Base-by-base conservation (phyloP, 1,140 invertebrate species). In the Drosophila sulfurigaster region DNA sequence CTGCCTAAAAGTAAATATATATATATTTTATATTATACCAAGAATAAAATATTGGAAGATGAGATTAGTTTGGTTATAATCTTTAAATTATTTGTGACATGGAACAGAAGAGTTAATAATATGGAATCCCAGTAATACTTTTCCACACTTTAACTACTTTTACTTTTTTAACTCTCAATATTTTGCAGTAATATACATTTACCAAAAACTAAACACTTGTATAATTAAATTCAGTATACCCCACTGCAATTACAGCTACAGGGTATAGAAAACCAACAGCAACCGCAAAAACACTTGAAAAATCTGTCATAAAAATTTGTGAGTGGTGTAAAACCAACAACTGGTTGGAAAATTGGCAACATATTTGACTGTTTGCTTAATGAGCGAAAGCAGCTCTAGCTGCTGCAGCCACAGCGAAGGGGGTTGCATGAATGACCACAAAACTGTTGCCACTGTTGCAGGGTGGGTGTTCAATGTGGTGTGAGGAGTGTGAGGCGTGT, bases 351-450 rank as follows among this genome's bases (percentile, higher is more conserved):
- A 89, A 89, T 89, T 89, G 75, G 78, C 78, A 89, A 81, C 85
- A 89, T 85, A 89, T 89, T 89, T 79, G 78, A 76, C 70, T 89
- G 85, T 85, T 89, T 89, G 85, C 80, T 82, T 87, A 87, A 87
- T 89, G 85, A 88, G 77, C 79, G 58, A 72, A 51, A 51, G 52
- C 51, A 6, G 30, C 30, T 25, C 20, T 25, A 25, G 20, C 20
- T 25, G 20, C 20, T 25, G 20, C 20, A 25, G 20, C 20, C 20
- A 25, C 6, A 32, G 5, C 16, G 25, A 16, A 57, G 48, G 25
- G 71, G 71, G 71, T 69, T 46, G 64, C n/a, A 46, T 10, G 41
- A 69, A 43, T 43, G 57, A 65, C 3, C 52, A 45, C 49, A 41
- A 74, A 77, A 65, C 43, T 63, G 46, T 69, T 58, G 58, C 32